phyloP scores from a whole-genome alignment of 2,888 invertebrate species.

The Perizoma affinitatum region DNA sequence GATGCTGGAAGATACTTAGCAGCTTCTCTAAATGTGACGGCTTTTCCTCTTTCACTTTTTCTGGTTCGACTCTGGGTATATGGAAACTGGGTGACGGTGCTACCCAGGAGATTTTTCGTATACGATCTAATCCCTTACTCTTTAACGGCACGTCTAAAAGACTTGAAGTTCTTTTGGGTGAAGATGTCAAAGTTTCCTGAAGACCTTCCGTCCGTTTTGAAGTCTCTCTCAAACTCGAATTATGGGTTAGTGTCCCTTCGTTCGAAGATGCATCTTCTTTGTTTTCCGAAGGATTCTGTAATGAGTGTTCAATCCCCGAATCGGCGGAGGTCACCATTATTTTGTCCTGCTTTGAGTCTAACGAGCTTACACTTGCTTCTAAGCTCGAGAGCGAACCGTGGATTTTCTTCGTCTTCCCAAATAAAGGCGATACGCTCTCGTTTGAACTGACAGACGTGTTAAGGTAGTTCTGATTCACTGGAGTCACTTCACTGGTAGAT shows the following conservation, averaged over 20 bases:
- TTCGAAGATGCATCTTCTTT: conserved; percentile 77
- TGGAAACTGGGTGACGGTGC: conserved; percentile 76
- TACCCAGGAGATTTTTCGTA: conserved; percentile 86
- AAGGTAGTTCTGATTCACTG: conserved; percentile 65
- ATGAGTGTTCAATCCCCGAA: conserved; percentile 77
- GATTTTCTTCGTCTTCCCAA: conserved; percentile 70
- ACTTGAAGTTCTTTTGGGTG: conserved; percentile 72
- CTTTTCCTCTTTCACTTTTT: conserved; percentile 60
- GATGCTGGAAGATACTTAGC: conserved; percentile 86
- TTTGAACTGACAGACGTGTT: conserved; percentile 77
- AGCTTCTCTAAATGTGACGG: conserved; percentile 87
- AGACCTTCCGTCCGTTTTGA: conserved; percentile 53
- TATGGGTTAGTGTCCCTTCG: conserved; percentile 78
- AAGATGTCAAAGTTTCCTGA: conserved; percentile 63
- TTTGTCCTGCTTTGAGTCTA: conserved; percentile 74
- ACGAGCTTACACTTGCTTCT: conserved; percentile 78
- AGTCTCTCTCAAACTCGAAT: conserved; percentile 70
- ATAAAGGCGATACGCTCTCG: conserved; percentile 78
- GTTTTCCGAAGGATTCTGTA: conserved; percentile 68
- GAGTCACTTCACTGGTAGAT: conserved; percentile 72
- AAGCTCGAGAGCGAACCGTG: conserved; percentile 78
- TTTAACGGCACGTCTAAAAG: conserved; percentile 75
- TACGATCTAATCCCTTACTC: conserved; percentile 68
- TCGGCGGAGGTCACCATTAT: conserved; percentile 77
- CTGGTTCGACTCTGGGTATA: conserved; percentile 64